Conservation (phyloP, 1,140 invertebrate genomes). For the Chlorops oryzae region DNA sequence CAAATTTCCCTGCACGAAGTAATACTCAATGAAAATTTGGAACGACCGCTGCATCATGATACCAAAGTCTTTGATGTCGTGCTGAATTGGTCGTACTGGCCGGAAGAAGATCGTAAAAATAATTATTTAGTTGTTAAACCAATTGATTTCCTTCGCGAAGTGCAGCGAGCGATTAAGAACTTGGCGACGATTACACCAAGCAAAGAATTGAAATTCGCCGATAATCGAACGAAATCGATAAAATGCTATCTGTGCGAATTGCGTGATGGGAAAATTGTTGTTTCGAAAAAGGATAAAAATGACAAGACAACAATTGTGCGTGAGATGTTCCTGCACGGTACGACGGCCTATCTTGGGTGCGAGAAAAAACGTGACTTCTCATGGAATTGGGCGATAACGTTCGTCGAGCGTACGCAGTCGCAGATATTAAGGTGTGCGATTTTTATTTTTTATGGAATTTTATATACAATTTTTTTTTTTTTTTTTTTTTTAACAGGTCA, state of each 20-base stretch:
- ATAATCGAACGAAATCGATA: constrained; percentile 66
- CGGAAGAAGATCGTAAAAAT: constrained; percentile 70
- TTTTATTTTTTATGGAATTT: not conserved
- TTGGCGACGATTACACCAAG: constrained; percentile 55
- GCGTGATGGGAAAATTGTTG: constrained; percentile 67
- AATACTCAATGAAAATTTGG: constrained; percentile 63
- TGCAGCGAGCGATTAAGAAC: constrained; percentile 47
- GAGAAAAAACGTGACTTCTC: constrained; percentile 75
- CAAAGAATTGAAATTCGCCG: constrained; percentile 73
- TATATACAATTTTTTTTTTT: not conserved
- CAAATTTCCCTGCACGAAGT: constrained; percentile 68
- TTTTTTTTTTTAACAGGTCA: constrained; percentile 50
- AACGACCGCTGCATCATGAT: constrained; percentile 69
- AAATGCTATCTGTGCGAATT: constrained; percentile 74
- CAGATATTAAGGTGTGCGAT: constrained; percentile 56
- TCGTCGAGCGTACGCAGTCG: constrained; percentile 59
- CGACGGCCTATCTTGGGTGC: constrained; percentile 63
- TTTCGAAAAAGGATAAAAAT: constrained; percentile 59
- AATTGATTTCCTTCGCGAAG: constrained; percentile 49
- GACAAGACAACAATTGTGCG: constrained; percentile 39
- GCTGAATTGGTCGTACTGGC: constrained; percentile 80
- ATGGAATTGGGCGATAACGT: constrained; percentile 70
- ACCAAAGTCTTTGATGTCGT: constrained; percentile 64
- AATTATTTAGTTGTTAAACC: constrained; percentile 69
- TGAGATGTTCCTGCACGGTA: constrained; percentile 41